Evolutionary conservation across 1,140 invertebrate genomes (phyloP), one percentile per base, ranked within the genome.

Genomic region (Aphidius ervi): DNA sequence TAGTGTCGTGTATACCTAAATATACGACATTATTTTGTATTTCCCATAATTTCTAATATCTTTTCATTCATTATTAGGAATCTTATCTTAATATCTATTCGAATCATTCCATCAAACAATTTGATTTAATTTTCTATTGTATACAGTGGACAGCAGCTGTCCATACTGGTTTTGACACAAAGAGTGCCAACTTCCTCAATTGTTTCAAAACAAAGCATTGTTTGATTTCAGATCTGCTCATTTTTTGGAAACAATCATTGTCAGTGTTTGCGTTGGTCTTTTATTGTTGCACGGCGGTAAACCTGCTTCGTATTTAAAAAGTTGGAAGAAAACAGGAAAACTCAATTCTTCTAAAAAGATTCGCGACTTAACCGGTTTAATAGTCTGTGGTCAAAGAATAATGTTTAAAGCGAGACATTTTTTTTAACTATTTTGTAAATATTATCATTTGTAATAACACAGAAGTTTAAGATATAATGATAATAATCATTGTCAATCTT

Each of bases 81-180:
- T 16, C 1, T 23, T 39, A 10, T 55, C 20, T 20, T 5, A 23
- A 20, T 43, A 6, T 43, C 9, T 9, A 0, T 5, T 46, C n/a
- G 16, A 46, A 31, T 37, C 31, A 45, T 2, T 6, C 37, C 5
- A 4, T 7, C 39, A 39, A 4, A 37, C 37, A 37, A 37, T 6
- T 50, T 8, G 5, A 50, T 31, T 9, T 37, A n/a, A 9, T 6
- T 3, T 37, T 39, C 40, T 3, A 43, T 16, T 45, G 16, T 2
- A 9, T 39, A 54, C 10, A n/a, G 47, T 58, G 41, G 23, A 31
- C 4, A 31, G 23, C 23, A 4, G 23, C 23, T 31, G 23, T 31
- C 23, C 1, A 31, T 31, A 31, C 23, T 31, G 23, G 2, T 58
- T 58, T 58, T 58, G 46, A 58, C 56, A 58, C 56, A 58, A 50